These are phyloP conservation scores for Pantherophis alleghaniensis DNA, from an alignment of 2,797 vertebrate genomes.

Conservation along the genomic window DNA sequence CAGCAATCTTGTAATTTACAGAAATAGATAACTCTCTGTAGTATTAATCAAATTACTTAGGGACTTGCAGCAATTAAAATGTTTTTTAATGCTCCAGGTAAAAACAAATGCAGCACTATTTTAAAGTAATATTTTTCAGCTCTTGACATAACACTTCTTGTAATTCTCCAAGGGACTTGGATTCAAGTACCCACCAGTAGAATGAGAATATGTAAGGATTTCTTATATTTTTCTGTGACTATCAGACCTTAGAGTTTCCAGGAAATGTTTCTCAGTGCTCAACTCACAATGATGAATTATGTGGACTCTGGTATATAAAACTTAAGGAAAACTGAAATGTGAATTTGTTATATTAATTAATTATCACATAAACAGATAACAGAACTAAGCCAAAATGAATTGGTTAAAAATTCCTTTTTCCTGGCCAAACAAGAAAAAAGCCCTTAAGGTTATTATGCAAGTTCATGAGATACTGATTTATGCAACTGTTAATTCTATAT, in stretches of 20 bases:
- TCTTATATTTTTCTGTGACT: neutral
- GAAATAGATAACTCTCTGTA: conserved; percentile 3
- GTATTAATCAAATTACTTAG: conserved; percentile 20
- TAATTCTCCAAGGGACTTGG: neutral
- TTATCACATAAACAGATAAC: neutral
- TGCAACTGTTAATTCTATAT: neutral
- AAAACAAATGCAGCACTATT: neutral
- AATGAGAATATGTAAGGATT: neutral
- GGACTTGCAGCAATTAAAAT: neutral
- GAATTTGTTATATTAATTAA: neutral
- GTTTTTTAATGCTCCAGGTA: neutral
- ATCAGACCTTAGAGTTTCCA: neutral
- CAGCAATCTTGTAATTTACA: conserved; percentile 12
- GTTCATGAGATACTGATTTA: neutral
- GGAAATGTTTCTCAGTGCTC: neutral
- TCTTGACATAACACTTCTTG: neutral
- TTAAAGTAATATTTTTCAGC: neutral
- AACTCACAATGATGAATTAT: neutral
- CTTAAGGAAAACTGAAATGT: neutral
- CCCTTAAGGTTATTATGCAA: neutral
- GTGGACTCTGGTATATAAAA: neutral
- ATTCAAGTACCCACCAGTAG: neutral
- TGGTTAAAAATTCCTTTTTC: neutral
- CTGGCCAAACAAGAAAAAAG: neutral
- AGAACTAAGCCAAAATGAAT: neutral